Evolutionary conservation across 2,113 vertebrate species (phyloP).

Genomic region (Tinamus guttatus): DNA sequence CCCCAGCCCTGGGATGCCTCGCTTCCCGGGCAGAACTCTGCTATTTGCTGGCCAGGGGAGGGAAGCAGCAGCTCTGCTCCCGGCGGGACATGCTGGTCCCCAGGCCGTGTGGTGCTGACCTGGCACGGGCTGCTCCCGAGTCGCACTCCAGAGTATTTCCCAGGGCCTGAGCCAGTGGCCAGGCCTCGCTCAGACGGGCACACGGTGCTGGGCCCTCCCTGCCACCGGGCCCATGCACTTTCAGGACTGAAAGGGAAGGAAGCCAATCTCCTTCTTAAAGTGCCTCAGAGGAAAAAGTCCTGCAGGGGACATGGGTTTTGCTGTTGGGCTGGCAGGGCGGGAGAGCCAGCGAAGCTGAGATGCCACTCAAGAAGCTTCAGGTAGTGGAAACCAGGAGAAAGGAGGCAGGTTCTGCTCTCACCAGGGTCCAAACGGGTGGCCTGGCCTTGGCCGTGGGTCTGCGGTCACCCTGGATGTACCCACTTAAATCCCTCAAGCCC

Average conservation of each 20-base stretch:
- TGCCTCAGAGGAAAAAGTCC: background rate
- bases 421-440: background rate
- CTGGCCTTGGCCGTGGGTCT: background rate
- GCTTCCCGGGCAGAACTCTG: background rate
- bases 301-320: too few species aligned
- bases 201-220: rapidly evolving
- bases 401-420: background rate
- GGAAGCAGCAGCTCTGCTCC: background rate
- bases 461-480: background rate
- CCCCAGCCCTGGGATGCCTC: rapidly evolving
- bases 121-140: background rate
- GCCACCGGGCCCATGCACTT: background rate
- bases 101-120: background rate
- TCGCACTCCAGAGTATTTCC: background rate
- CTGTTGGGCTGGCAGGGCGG: too few species aligned
- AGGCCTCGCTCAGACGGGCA: background rate
- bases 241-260: background rate
- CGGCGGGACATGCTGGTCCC: background rate
- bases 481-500: background rate
- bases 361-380: background rate
- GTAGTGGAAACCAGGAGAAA: background rate
- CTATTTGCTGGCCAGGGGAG: background rate
- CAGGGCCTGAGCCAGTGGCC: background rate
- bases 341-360: too few species aligned
- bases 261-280: background rate